These are phyloP conservation scores for Indicator maculatus DNA, from an alignment of 2,113 vertebrate species.

Conservation along the genomic window DNA sequence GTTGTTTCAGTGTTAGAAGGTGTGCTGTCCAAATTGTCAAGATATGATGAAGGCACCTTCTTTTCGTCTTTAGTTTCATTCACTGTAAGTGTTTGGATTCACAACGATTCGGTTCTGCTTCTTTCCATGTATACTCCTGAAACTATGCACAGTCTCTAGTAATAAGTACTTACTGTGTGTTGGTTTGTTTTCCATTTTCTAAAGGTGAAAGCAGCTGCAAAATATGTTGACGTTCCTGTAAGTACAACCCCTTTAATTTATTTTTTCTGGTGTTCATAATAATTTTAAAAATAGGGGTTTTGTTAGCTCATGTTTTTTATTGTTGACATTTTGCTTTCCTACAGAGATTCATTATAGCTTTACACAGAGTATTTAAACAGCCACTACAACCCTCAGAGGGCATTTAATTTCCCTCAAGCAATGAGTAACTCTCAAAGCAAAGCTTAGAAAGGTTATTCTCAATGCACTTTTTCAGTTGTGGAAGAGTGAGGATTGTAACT, in stretches of 20 bases:
- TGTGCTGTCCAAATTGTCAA: constrained; percentile 91
- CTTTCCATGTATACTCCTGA: background rate
- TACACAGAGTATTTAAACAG: constrained; percentile 45
- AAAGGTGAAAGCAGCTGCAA: constrained; percentile 96
- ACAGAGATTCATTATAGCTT: constrained; percentile 47
- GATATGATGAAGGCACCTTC: constrained; percentile 97
- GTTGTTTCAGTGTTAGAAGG: constrained; percentile 89
- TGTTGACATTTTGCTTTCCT: constrained; percentile 61
- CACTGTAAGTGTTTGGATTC: constrained; percentile 87
- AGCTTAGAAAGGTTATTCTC: constrained; percentile 59
- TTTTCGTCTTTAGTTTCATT: constrained; percentile 97
- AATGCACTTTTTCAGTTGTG: constrained; percentile 65
- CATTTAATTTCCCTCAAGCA: constrained; percentile 64
- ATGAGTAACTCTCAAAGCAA: constrained; percentile 53
- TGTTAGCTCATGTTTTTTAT: constrained; percentile 7
- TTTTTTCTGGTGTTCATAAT: constrained; percentile 5
- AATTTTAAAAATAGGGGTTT: background rate
- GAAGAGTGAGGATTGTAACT: constrained; percentile 42
- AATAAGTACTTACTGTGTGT: constrained; percentile 56
- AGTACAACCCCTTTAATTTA: constrained; percentile 74
- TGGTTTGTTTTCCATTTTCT: constrained; percentile 64
- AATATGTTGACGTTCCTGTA: constrained; percentile 96
- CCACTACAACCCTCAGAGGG: constrained; percentile 42
- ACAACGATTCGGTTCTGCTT: background rate
- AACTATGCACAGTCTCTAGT: background rate